Base-by-base conservation (phyloP, 1,140 invertebrate species). In the Drosophila ohnishii region DNA sequence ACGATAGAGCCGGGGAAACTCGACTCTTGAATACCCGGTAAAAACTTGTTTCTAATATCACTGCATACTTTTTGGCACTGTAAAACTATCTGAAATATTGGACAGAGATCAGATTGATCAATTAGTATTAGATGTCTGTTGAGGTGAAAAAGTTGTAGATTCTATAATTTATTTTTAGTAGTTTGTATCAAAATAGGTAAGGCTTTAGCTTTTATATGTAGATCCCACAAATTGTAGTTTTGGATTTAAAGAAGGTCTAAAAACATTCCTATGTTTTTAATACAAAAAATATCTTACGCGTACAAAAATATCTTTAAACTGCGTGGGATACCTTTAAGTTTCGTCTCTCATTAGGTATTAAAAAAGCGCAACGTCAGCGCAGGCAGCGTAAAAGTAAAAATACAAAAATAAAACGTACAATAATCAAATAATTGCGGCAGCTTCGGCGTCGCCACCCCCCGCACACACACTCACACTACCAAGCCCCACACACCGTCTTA, bases 351-450 rank as follows among this genome's bases (percentile, higher is more conserved):
- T 22, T 42, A 58, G 62, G 65, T 69, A 50, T 50, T 64, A 34
- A 69, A 64, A 51, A 53, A 44, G n/a, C 37, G 61, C 65, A 45
- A 78, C 75, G 66, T 71, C 66, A 78, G 63, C 64, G 22, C 37
- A 32, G 51, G 53, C 61, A 66, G 42, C 51, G 58, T 75, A 64
- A 60, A 37, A 55, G 59, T 32, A 56, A 32, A 37, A 56, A 72
- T 56, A 83, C 55, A 50, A 39, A 14, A 57, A 57, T 58, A 84
- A 84, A 84, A 56, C 57, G 64, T 81, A 84, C 78, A 86, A 86
- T 85, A 84, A 84, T 81, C 78, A 86, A 84, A 84, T 81, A 81
- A 84, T 80, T 86, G 73, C 66, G 74, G 74, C 66, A 63, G 50
- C 50, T 40, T 59, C 42, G 65, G 22, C 42, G 50, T 22, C 65